Evolutionary conservation across 2,797 vertebrate species (phyloP).

Genomic region (Channa striata): DNA sequence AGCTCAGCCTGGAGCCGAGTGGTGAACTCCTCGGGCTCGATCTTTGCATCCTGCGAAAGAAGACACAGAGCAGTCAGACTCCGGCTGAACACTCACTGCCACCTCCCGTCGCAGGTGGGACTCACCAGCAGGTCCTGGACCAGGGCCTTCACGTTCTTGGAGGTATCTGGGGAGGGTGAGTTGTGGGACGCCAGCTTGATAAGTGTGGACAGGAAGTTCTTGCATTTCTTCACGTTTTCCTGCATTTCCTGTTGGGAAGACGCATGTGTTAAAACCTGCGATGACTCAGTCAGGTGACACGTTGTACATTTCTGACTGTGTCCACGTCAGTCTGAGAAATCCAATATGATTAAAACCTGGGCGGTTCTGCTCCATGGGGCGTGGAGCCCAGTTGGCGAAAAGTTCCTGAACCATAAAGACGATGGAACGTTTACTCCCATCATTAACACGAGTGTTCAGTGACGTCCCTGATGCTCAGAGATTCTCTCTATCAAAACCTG

Average conservation of each 20-base stretch:
- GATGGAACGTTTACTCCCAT: too few species aligned
- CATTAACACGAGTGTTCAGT: too few species aligned
- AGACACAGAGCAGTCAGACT: background rate
- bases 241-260: conserved; percentile 87
- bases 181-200: conserved; percentile 93
- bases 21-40: conserved; percentile 92
- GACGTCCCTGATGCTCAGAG: too few species aligned
- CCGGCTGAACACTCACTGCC: background rate
- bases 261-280: background rate
- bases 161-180: conserved; percentile 88
- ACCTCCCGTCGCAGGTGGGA: too few species aligned
- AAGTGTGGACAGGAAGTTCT: conserved; percentile 91
- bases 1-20: conserved; percentile 89
- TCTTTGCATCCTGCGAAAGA: conserved; percentile 88
- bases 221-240: conserved; percentile 93
- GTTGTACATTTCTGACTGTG: too few species aligned
- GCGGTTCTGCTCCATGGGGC: too few species aligned
- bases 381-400: too few species aligned
- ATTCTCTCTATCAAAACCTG: too few species aligned
- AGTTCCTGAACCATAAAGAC: too few species aligned
- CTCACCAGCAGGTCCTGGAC: conserved; percentile 90
- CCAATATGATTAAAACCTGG: too few species aligned
- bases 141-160: conserved; percentile 90
- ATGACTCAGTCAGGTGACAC: too few species aligned
- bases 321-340: too few species aligned